A percentile compares a stretch with the other conserved stretches of the same genome.
These are phyloP conservation scores for Morone saxatilis DNA, from an alignment of 2,113 vertebrate genomes.

Conservation along the genomic window DNA sequence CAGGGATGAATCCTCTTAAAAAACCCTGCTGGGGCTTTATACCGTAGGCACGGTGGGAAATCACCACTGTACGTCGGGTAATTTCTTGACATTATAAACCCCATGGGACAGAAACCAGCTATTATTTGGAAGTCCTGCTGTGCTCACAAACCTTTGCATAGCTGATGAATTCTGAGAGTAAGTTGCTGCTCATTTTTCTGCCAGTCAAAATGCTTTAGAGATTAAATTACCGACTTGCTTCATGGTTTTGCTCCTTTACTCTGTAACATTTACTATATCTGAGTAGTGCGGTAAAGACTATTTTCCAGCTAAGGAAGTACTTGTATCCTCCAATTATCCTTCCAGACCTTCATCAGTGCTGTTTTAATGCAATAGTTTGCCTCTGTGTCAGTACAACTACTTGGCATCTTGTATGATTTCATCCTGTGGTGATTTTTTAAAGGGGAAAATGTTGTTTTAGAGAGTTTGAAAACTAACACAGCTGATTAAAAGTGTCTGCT, in stretches of 20 bases:
- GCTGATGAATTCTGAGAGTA: too few relatives aligned
- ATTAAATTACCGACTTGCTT: slow-evolving; percentile 4
- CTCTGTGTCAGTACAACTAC: slow-evolving; percentile 18
- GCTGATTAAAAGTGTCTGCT: neutral
- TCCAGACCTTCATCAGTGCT: neutral
- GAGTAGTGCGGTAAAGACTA: neutral
- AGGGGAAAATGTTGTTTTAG: neutral
- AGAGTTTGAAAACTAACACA: neutral
- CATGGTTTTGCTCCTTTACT: slow-evolving; percentile 14
- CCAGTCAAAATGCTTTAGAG: neutral
- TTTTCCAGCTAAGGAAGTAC: neutral
- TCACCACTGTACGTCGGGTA: neutral
- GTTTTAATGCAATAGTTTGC: neutral
- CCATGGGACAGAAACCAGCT: neutral
- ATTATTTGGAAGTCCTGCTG: neutral
- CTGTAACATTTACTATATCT: neutral
- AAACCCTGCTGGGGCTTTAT: neutral
- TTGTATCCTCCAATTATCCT: slow-evolving; percentile 17
- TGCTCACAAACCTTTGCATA: neutral
- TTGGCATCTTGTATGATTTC: slow-evolving; percentile 6
- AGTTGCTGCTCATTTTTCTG: neutral
- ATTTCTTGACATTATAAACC: slow-evolving; percentile 3
- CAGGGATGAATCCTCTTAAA: slow-evolving; percentile 25
- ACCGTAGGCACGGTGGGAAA: neutral
- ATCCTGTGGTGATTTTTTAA: too few relatives aligned